Evolutionary conservation across 2,797 vertebrate species (phyloP).

Genomic region (Phoebastria nigripes): DNA sequence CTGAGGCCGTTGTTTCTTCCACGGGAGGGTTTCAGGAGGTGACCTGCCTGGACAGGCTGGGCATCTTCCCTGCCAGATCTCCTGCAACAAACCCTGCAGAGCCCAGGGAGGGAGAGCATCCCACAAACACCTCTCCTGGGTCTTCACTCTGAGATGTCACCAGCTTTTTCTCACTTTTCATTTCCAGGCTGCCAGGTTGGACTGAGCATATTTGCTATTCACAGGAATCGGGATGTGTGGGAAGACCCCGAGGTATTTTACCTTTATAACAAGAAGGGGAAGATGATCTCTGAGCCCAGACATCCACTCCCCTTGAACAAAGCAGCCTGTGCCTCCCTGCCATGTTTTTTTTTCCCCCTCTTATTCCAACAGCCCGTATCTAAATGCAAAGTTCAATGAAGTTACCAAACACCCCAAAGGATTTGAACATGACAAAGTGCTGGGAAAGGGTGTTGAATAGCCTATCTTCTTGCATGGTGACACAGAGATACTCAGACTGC

Average conservation of each 20-base stretch:
- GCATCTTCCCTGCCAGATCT: background rate
- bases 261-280: background rate
- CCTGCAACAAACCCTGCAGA: background rate
- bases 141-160: background rate
- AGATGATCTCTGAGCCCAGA: background rate
- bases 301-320: background rate
- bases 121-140: background rate
- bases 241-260: slow-evolving; percentile 70
- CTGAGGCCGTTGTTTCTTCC: background rate
- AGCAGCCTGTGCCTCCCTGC: background rate
- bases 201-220: slow-evolving; percentile 66
- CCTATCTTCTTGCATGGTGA: background rate
- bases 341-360: rapidly evolving
- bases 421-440: background rate
- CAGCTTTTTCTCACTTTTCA: background rate
- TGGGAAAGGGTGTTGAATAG: background rate
- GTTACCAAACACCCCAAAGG: background rate
- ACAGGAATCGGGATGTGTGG: slow-evolving; percentile 70
- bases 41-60: too few species aligned
- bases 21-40: background rate
- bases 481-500: background rate
- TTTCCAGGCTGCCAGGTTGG: background rate
- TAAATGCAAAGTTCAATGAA: background rate
- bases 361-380: background rate
- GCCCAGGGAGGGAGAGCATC: background rate